Evolutionary conservation across 2,113 vertebrate species (phyloP).

Genomic region (Xiphophorus hellerii): DNA sequence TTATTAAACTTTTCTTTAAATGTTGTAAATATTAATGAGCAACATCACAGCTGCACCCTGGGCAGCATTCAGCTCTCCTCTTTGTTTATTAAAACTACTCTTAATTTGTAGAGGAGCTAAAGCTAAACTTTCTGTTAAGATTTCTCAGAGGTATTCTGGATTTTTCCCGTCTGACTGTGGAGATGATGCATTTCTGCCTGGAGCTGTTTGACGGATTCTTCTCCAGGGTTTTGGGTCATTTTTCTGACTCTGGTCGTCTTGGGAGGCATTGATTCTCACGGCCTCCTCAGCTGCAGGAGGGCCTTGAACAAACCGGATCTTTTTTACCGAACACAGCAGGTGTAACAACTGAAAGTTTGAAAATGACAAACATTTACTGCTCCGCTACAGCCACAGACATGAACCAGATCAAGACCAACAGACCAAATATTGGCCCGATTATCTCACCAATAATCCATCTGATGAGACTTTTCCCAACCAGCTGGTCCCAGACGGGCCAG

Average conservation of each 20-base stretch:
- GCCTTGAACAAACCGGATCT: neutral
- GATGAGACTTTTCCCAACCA: slow-evolving; percentile 43
- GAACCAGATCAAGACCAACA: slow-evolving; percentile 19
- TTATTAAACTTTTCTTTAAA: neutral
- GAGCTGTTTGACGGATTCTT: neutral
- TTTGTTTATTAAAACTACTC: neutral
- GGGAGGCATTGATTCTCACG: too few relatives aligned
- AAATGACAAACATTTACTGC: neutral
- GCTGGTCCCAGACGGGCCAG: slow-evolving; percentile 57
- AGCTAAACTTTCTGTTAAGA: neutral
- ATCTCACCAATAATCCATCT: slow-evolving; percentile 43
- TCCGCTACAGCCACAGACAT: neutral
- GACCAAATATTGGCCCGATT: slow-evolving; percentile 38
- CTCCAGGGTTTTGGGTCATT: too few relatives aligned
- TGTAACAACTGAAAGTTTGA: neutral
- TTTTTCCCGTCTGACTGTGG: neutral
- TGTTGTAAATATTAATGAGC: neutral
- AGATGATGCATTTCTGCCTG: neutral
- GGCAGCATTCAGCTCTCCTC: neutral
- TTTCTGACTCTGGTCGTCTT: too few relatives aligned
- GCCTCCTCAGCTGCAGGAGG: too few relatives aligned
- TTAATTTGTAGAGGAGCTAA: neutral
- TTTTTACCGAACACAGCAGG: neutral
- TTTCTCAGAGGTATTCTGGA: neutral
- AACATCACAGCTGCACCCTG: neutral